phyloP scores from a whole-genome alignment of 1,140 invertebrate genomes.

The Mesaphorura yosii region DNA sequence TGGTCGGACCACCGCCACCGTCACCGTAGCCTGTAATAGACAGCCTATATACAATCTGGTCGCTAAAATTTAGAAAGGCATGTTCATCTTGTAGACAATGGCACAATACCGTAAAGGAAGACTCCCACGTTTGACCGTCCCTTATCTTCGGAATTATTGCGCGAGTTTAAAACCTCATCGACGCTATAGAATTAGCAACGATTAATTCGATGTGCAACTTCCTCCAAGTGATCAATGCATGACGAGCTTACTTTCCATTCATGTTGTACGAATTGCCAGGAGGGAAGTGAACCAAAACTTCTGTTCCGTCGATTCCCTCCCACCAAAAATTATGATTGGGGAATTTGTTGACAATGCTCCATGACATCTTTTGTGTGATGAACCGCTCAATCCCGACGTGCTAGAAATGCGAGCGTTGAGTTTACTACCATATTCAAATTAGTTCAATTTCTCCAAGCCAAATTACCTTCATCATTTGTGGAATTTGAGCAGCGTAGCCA shows the following conservation, averaged over 20 bases:
- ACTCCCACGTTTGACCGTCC: constrained; percentile 39
- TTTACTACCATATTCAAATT: no score
- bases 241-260: constrained; percentile 32
- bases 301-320: constrained; percentile 42
- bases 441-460: no score
- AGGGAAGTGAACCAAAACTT: constrained; percentile 45
- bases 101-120: constrained; percentile 43
- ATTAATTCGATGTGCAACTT: no score
- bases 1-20: constrained; percentile 46
- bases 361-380: constrained; percentile 46
- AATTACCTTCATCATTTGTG: no score
- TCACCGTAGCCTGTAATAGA: constrained; percentile 45
- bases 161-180: constrained; percentile 38
- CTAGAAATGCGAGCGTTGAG: constrained; percentile 29
- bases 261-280: constrained; percentile 43
- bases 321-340: constrained; percentile 47
- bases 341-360: constrained; percentile 47
- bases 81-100: no score
- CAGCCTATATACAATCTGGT: no score
- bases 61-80: no score
- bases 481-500: constrained; percentile 47
- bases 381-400: constrained; percentile 41
- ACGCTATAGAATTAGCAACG: constrained; percentile 27
- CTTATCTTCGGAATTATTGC: constrained; percentile 44
- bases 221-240: no score